Percentiles rank a stretch among this genome's conserved stretches.
These are phyloP conservation scores for Belonocnema kinseyi DNA, from an alignment of 1,140 invertebrate genomes.

Conservation along the genomic window DNA sequence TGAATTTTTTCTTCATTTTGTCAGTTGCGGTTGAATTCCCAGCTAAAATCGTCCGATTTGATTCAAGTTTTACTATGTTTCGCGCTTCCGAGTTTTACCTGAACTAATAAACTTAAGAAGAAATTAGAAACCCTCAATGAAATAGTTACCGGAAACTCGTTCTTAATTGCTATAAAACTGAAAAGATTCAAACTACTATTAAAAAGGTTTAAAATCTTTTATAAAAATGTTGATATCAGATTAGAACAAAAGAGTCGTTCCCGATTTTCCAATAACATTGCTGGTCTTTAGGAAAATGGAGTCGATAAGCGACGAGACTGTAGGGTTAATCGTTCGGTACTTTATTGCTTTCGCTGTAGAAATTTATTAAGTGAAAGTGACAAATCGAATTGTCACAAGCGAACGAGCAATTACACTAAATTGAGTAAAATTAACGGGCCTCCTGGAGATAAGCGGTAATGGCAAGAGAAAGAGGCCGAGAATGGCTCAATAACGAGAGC, in stretches of 20 bases:
- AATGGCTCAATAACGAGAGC: conserved; percentile 15
- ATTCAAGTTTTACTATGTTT: neutral
- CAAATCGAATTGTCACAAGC: conserved; percentile 48
- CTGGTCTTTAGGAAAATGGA: neutral
- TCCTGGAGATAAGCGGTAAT: conserved; percentile 45
- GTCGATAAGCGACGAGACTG: conserved; percentile 2
- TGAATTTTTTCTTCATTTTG: neutral
- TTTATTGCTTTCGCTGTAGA: conserved; percentile 28
- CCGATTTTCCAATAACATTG: too few relatives aligned
- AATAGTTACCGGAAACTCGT: too few relatives aligned
- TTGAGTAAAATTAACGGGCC: conserved; percentile 51
- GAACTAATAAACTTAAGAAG: too few relatives aligned
- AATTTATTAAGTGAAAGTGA: conserved; percentile 31
- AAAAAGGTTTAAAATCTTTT: too few relatives aligned
- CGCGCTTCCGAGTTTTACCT: too few relatives aligned
- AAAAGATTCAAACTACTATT: too few relatives aligned
- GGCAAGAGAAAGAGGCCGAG: conserved; percentile 28
- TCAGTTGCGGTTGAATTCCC: neutral
- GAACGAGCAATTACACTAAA: conserved; percentile 47
- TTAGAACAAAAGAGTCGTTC: too few relatives aligned
- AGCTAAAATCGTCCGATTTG: neutral
- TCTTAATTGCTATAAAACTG: too few relatives aligned
- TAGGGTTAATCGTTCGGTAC: conserved; percentile 28
- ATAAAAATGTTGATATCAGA: too few relatives aligned
- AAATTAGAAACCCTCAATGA: too few relatives aligned